A percentile compares a stretch with the other conserved stretches of the same genome.
phyloP scores from a whole-genome alignment of 2,797 vertebrate species.

The Vireo griseus region DNA sequence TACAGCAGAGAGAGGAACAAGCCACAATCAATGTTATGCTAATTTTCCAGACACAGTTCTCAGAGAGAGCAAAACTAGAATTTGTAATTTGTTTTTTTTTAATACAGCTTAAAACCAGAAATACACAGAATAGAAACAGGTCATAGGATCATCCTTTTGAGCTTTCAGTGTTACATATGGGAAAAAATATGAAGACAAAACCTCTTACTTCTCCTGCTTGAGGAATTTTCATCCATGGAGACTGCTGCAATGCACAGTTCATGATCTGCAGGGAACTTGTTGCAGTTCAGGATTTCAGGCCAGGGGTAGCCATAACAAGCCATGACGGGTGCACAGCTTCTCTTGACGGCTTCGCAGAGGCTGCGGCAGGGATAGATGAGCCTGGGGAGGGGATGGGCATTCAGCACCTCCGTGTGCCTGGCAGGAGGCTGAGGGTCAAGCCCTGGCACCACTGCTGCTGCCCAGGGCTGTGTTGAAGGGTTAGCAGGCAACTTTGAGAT shows the following conservation, averaged over 20 bases:
- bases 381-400: conserved; percentile 52
- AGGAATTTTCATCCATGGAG: conserved; percentile 66
- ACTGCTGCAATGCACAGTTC: conserved; percentile 83
- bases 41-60: not conserved
- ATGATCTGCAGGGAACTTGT: conserved; percentile 82
- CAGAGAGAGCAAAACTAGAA: not conserved
- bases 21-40: not conserved
- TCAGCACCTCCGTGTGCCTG: not conserved
- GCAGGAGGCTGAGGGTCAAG: not conserved
- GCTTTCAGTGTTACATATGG: not conserved
- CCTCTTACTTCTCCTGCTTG: conserved; percentile 69
- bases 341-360: conserved; percentile 81
- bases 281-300: conserved; percentile 83
- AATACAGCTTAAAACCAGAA: not conserved
- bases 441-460: not conserved
- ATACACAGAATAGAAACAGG: not conserved
- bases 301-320: conserved; percentile 85
- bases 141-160: not conserved
- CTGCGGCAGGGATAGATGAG: conserved; percentile 83
- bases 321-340: conserved; percentile 85
- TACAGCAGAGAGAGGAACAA: not conserved
- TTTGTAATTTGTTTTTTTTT: not conserved
- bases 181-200: not conserved
- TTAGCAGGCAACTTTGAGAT: not conserved
- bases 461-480: not conserved